These are phyloP conservation scores for Lithobates pipiens DNA, from an alignment of 2,797 vertebrate species.

Conservation along the genomic window DNA sequence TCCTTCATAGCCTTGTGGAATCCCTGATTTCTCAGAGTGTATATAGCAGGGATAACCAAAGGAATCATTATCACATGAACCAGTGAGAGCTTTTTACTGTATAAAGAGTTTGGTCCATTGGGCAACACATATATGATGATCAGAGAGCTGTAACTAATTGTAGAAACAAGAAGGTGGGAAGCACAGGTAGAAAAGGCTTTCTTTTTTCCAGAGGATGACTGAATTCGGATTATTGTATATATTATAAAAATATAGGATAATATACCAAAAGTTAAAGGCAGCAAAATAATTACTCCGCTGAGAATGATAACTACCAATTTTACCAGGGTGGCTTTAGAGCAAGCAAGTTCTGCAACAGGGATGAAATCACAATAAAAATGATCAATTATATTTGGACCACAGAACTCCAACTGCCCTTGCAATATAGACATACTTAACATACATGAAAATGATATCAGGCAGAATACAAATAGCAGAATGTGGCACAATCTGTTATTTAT, in stretches of 20 bases:
- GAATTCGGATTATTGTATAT: background rate
- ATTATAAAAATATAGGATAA: background rate
- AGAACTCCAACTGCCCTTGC: background rate
- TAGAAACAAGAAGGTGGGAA: background rate
- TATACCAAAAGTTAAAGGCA: too few relatives aligned
- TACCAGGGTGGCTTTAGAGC: too few relatives aligned
- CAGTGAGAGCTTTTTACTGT: too few relatives aligned
- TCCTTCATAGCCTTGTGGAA: too few relatives aligned
- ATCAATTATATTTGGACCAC: background rate
- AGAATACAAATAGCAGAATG: background rate
- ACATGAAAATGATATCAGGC: background rate
- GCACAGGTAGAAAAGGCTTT: background rate
- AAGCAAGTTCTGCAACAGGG: too few relatives aligned
- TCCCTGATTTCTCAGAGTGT: conserved; percentile 63
- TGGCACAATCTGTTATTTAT: background rate
- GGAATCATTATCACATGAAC: too few relatives aligned
- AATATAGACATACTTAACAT: background rate
- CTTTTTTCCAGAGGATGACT: background rate
- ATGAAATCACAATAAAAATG: conserved; percentile 5
- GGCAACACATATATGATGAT: conserved; percentile 1
- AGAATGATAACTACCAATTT: too few relatives aligned
- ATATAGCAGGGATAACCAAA: conserved; percentile 68
- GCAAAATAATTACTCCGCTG: too few relatives aligned
- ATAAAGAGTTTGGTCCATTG: too few relatives aligned
- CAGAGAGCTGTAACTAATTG: background rate